Base-by-base conservation (phyloP, 2,888 invertebrate genomes). In the Sarcophaga variegata region DNA sequence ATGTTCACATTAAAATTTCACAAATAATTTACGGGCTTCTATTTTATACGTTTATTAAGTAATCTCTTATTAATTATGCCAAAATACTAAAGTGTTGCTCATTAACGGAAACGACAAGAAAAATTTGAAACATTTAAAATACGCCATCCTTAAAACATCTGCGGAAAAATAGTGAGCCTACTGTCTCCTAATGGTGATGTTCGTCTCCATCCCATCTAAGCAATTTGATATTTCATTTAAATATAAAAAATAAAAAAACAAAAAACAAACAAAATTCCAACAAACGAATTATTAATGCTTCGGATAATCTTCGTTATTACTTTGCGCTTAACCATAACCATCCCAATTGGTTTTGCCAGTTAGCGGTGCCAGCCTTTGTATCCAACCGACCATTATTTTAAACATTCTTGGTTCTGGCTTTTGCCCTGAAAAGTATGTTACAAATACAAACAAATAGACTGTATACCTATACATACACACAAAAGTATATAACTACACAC, bases 271-370 rank as follows among this genome's bases (percentile, higher is more conserved):
- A 49, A 79, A 54, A 14, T 76, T 71, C 71, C 12, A 14, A 49
- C 75, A 17, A 27, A 25, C 60, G 62, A 83, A 80, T 86, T 83
- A 69, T 79, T 76, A 76, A 76, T 72, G 83, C 62, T 66, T 60
- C 47, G 67, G 37, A 72, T 72, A 86, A 81, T 83, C 81, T 81
- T 74, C 66, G 74, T 62, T 81, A 81, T 83, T 70, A 81, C 83
- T 80, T 86, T 76, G 75, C 72, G 80, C 54, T 83, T 86, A 79
- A 67, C 63, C 71, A 80, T 62, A 49, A 69, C 64, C 14, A 45
- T n/a, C 6, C 17, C 49, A 22, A 27, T n/a, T 71, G 63, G 62
- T 78, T 62, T 8, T 67, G 37, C 20, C 47, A 70, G 47, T 64
- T 37, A 25, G 62, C 47, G 37, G 37, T 63, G 76, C 22, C 69